Conservation (phyloP, 2,888 invertebrate genomes). For the Cosmia trapezina region DNA sequence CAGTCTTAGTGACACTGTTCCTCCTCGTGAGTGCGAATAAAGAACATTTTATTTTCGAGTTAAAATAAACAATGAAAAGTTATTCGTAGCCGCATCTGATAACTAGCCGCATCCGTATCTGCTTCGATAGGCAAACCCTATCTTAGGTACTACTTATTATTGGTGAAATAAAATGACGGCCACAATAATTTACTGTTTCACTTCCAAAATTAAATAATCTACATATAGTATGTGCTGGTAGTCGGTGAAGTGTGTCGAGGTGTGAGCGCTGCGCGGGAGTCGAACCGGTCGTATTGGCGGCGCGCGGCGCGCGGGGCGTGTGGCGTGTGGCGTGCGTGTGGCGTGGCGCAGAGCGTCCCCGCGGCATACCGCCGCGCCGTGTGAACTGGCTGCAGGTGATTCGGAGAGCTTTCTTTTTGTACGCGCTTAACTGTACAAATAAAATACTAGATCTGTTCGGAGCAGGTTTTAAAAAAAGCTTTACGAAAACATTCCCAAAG, state of each 20-base stretch:
- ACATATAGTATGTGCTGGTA: neutral
- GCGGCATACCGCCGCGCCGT: slow-evolving; percentile 23
- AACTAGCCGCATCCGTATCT: too few relatives aligned
- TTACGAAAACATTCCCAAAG: slow-evolving; percentile 5
- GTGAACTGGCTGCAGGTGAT: slow-evolving; percentile 52
- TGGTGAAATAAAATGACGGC: neutral
- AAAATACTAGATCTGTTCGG: slow-evolving; percentile 50
- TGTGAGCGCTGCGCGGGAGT: slow-evolving; percentile 48
- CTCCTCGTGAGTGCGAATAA: neutral
- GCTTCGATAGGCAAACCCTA: neutral
- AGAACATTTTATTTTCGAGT: neutral
- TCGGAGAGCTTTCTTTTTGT: slow-evolving; percentile 52
- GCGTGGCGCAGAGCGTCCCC: neutral
- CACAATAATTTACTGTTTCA: neutral
- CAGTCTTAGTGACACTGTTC: neutral
- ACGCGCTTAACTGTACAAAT: slow-evolving; percentile 48
- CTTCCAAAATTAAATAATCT: neutral
- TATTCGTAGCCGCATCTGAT: too few relatives aligned
- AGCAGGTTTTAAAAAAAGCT: slow-evolving; percentile 28
- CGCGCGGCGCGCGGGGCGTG: neutral
- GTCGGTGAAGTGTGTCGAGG: slow-evolving; percentile 30
- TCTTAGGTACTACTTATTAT: neutral
- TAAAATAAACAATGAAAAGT: too few relatives aligned
- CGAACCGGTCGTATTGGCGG: slow-evolving; percentile 50
- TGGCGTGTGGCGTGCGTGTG: neutral